A percentile compares a stretch with the other conserved stretches of the same genome.
Conservation (phyloP, 2,113 vertebrate genomes). For the Daphoenositta chrysoptera region DNA sequence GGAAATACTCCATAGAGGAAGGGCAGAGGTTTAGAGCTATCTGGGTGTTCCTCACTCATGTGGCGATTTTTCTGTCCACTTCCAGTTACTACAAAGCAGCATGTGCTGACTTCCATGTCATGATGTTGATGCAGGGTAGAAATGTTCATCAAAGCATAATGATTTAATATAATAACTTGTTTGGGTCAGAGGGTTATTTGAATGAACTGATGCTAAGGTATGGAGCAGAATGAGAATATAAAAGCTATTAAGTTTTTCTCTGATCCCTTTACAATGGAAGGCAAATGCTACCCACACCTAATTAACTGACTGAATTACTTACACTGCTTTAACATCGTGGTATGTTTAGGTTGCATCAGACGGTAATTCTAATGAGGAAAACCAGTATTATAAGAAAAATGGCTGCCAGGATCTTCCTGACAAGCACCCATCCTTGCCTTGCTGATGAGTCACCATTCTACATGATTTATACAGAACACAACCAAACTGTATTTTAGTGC, state of each 20-base stretch:
- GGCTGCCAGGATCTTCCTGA: not conserved
- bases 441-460: not conserved
- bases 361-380: not conserved
- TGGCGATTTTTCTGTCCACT: not conserved
- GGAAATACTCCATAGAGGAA: not conserved
- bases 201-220: not conserved
- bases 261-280: not conserved
- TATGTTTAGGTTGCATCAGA: not conserved
- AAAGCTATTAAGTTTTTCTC: not conserved
- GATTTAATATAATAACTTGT: not conserved
- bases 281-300: not conserved
- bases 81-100: not conserved
- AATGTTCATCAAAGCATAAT: not conserved
- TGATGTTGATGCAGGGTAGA: not conserved
- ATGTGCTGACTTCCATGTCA: not conserved
- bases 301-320: conserved; percentile 7
- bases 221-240: not conserved
- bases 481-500: not conserved
- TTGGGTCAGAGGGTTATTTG: not conserved
- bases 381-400: not conserved
- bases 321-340: not conserved
- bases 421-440: not conserved
- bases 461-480: accelerated
- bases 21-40: not conserved
- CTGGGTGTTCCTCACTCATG: not conserved